These are phyloP conservation scores for Scaptomyza flava DNA, from an alignment of 2,888 invertebrate genomes.

Conservation along the genomic window DNA sequence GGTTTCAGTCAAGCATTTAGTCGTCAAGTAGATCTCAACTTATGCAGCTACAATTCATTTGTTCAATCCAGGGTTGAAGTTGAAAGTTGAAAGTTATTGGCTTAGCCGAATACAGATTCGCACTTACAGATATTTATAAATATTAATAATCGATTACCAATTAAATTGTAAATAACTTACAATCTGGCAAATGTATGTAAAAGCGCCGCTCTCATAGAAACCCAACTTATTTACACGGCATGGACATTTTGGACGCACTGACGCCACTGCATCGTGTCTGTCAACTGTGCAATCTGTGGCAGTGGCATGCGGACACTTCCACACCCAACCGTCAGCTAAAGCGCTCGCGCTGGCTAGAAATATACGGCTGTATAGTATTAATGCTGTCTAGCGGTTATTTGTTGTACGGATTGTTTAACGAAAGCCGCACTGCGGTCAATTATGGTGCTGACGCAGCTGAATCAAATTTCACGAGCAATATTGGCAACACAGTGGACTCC, in stretches of 20 bases:
- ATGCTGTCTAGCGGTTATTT: slow-evolving; percentile 47
- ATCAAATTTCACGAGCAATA: slow-evolving; percentile 35
- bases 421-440: slow-evolving; percentile 16
- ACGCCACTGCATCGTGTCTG: slow-evolving; percentile 54
- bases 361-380: slow-evolving; percentile 62
- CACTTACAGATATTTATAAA: neutral
- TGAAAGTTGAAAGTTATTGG: no score
- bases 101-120: neutral
- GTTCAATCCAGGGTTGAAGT: neutral
- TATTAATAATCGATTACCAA: slow-evolving; percentile 8
- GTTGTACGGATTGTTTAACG: slow-evolving; percentile 62
- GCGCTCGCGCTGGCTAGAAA: slow-evolving; percentile 59
- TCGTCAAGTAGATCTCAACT: slow-evolving; percentile 9
- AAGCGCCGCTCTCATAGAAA: neutral
- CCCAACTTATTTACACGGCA: slow-evolving; percentile 15
- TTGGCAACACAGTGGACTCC: slow-evolving; percentile 77
- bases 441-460: neutral
- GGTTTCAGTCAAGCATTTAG: neutral
- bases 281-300: slow-evolving; percentile 68
- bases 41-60: neutral
- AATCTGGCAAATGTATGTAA: slow-evolving; percentile 17
- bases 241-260: slow-evolving; percentile 74
- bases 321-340: slow-evolving; percentile 42
- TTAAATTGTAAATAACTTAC: slow-evolving; percentile 29
- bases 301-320: slow-evolving; percentile 53